These are phyloP conservation scores for Peromyscus attwateri DNA, from an alignment of 2,797 vertebrate species.

Conservation along the genomic window DNA sequence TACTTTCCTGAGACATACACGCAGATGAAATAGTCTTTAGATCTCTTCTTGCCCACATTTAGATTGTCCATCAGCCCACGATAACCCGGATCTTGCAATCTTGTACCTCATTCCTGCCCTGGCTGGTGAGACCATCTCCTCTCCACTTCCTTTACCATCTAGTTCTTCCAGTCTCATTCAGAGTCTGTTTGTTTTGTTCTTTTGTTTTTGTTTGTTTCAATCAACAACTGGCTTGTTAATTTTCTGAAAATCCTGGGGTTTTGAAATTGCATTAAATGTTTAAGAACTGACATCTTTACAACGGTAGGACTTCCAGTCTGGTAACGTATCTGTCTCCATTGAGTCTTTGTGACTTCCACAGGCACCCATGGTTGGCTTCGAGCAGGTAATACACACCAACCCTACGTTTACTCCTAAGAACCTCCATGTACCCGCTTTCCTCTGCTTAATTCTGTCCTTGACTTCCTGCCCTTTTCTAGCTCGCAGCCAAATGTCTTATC, in stretches of 20 bases:
- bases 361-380: background rate
- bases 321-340: background rate
- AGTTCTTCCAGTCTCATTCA: background rate
- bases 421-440: constrained; percentile 3
- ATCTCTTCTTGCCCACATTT: background rate
- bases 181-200: background rate
- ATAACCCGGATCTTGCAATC: background rate
- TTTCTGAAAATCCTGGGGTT: constrained; percentile 56
- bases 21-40: background rate
- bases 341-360: constrained; percentile 31
- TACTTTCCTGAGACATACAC: background rate
- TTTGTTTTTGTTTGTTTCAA: constrained; percentile 17
- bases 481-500: constrained; percentile 31
- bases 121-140: background rate
- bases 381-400: background rate
- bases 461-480: background rate
- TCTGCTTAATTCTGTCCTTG: constrained; percentile 16
- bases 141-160: background rate
- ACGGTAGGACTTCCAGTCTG: background rate
- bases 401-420: constrained; percentile 19
- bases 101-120: background rate
- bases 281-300: constrained; percentile 61
- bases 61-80: background rate
- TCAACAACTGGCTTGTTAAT: constrained; percentile 43
- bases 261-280: background rate